phyloP scores from a whole-genome alignment of 2,113 vertebrate genomes.

The Deroptyus accipitrinus region DNA sequence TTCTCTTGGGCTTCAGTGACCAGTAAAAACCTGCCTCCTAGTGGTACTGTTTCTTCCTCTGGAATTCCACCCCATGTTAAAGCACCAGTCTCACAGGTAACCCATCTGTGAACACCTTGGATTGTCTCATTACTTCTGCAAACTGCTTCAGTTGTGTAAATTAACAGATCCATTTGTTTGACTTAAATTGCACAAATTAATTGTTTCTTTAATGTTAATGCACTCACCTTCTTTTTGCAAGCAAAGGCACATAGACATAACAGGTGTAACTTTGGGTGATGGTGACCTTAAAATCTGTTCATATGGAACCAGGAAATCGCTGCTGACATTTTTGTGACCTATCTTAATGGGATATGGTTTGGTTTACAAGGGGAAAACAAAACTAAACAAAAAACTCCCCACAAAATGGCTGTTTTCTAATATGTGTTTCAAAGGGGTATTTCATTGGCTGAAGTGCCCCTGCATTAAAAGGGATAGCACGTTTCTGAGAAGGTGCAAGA shows the following conservation, averaged over 20 bases:
- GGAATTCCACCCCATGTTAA: conserved; percentile 97
- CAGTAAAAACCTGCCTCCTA: conserved; percentile 98
- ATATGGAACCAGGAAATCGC: neutral
- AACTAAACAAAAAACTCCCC: neutral
- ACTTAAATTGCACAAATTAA: conserved; percentile 63
- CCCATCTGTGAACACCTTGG: conserved; percentile 79
- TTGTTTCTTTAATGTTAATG: conserved; percentile 67
- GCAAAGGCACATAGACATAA: conserved; percentile 14
- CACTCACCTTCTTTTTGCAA: conserved; percentile 60
- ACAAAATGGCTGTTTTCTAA: neutral
- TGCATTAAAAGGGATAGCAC: neutral
- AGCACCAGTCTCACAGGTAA: conserved; percentile 97
- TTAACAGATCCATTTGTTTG: conserved; percentile 70
- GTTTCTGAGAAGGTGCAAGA: conserved; percentile 9
- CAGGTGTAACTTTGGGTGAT: conserved; percentile 55
- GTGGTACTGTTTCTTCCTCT: conserved; percentile 91
- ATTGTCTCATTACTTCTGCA: conserved; percentile 81
- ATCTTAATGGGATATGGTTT: neutral
- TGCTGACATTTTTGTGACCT: neutral
- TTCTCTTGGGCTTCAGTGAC: conserved; percentile 99
- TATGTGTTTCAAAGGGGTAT: neutral
- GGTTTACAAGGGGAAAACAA: neutral
- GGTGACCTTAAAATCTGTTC: conserved; percentile 44
- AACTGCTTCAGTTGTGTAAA: conserved; percentile 74
- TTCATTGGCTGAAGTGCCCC: neutral